Evolutionary conservation across 2,113 vertebrate genomes (phyloP).

Genomic region (Xiphophorus maculatus): DNA sequence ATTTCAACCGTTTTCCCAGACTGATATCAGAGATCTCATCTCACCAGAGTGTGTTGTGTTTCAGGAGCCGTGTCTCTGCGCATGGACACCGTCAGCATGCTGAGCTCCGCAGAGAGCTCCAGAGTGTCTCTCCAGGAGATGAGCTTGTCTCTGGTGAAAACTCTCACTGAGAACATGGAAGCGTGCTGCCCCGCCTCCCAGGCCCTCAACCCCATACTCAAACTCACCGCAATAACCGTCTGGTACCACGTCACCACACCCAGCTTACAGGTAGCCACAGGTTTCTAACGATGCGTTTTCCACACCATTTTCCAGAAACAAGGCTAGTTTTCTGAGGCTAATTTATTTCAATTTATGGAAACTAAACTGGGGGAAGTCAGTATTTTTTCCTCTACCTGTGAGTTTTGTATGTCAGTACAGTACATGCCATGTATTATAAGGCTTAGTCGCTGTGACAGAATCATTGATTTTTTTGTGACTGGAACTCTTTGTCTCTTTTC

Average conservation of each 20-base stretch:
- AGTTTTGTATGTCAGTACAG: no score
- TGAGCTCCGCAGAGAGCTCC: constrained; percentile 86
- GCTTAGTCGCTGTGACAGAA: no score
- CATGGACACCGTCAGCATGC: constrained; percentile 83
- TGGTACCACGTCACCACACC: constrained; percentile 86
- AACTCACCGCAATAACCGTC: constrained; percentile 81
- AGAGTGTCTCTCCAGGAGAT: constrained; percentile 84
- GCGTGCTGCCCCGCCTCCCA: constrained; percentile 86
- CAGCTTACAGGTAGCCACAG: constrained; percentile 86
- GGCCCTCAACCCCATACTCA: constrained; percentile 80
- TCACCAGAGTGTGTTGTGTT: constrained; percentile 5
- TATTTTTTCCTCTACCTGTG: no score
- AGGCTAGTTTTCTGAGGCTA: no score
- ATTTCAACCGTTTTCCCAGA: background rate
- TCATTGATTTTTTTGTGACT: no score
- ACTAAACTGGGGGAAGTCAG: no score
- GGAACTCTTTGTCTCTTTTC: no score
- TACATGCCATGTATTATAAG: no score
- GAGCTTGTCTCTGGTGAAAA: constrained; percentile 86
- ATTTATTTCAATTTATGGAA: no score
- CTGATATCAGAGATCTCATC: background rate
- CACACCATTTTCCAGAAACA: no score
- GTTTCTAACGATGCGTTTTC: background rate
- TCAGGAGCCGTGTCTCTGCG: constrained; percentile 89
- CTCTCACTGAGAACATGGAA: constrained; percentile 89